Conservation (phyloP, 23 tunicate genomes). For the Corella eumyota region DNA sequence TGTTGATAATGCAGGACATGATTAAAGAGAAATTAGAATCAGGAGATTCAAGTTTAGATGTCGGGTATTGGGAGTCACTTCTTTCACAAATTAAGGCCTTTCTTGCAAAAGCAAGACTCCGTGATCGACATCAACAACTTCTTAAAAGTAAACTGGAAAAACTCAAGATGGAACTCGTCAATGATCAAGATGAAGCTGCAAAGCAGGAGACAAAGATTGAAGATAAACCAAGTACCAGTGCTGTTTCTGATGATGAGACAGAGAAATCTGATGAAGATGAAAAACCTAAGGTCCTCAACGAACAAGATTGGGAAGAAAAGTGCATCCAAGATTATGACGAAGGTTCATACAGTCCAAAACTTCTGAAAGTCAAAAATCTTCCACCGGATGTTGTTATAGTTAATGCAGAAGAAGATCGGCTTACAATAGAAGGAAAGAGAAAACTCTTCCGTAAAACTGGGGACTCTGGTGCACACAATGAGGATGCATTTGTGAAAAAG, state of each 20-base stretch:
- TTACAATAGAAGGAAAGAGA: constrained; percentile 80
- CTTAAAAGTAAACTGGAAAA: constrained; percentile 57
- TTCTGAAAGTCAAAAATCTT: constrained; percentile 38
- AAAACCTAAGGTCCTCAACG: constrained; percentile 12
- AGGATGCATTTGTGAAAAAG: constrained; percentile 79
- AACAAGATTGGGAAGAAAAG: constrained; percentile 45
- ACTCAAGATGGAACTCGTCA: constrained; percentile 48
- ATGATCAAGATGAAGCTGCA: background rate
- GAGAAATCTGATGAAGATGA: constrained; percentile 11
- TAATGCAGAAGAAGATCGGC: constrained; percentile 66
- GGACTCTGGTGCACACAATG: constrained; percentile 54
- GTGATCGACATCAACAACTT: constrained; percentile 84
- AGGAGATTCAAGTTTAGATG: constrained; percentile 87
- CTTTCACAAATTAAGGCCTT: constrained; percentile 62
- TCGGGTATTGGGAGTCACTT: constrained; percentile 92
- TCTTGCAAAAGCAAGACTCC: constrained; percentile 73
- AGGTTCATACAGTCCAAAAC: constrained; percentile 64
- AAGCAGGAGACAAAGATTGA: background rate
- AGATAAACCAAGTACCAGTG: background rate
- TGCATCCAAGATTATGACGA: constrained; percentile 73
- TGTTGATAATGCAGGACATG: too few species aligned
- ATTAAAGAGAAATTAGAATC: too few species aligned
- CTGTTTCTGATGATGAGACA: too few species aligned
- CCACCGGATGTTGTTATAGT: constrained; percentile 81
- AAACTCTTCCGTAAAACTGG: constrained; percentile 66